phyloP scores from a whole-genome alignment of 2,113 vertebrate species.

The Sinocyclocheilus anophthalmus region DNA sequence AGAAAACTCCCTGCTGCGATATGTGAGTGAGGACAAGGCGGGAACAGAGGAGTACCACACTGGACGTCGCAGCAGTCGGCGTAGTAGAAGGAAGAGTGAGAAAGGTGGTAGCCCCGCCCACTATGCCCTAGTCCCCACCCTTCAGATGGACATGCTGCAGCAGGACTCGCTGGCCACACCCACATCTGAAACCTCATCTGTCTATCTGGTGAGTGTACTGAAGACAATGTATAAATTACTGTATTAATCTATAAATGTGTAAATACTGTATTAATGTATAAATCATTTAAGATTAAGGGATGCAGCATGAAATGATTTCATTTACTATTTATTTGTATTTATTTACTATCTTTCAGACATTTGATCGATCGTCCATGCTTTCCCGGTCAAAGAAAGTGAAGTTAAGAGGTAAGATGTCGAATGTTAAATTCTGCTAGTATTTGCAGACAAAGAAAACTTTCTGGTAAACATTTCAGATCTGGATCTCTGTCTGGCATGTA shows the following conservation, averaged over 20 bases:
- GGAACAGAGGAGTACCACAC: conserved; percentile 89
- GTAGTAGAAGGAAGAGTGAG: conserved; percentile 91
- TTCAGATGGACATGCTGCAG: conserved; percentile 92
- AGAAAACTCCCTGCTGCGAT: conserved; percentile 96
- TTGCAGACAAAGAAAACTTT: no score
- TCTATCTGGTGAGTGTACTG: conserved; percentile 88
- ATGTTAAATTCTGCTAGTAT: background rate
- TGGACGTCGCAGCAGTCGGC: conserved; percentile 85
- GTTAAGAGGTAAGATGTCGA: conserved; percentile 83
- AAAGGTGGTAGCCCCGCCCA: conserved; percentile 90
- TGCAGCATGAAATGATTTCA: background rate
- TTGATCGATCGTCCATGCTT: conserved; percentile 92
- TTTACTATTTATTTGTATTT: background rate
- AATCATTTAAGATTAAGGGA: no score
- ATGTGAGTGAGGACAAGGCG: conserved; percentile 92
- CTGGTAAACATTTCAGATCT: background rate
- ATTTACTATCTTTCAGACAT: conserved; percentile 80
- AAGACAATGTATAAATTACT: background rate
- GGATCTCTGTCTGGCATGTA: background rate
- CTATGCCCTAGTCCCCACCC: conserved; percentile 87
- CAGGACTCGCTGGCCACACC: conserved; percentile 90
- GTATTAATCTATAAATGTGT: no score
- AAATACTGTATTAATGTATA: no score
- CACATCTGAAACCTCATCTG: conserved; percentile 86
- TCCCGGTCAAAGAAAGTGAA: conserved; percentile 96